Percentiles rank a stretch among this genome's conserved stretches.
Conservation (phyloP, 2,113 vertebrate species). For the Callipepla squamata region DNA sequence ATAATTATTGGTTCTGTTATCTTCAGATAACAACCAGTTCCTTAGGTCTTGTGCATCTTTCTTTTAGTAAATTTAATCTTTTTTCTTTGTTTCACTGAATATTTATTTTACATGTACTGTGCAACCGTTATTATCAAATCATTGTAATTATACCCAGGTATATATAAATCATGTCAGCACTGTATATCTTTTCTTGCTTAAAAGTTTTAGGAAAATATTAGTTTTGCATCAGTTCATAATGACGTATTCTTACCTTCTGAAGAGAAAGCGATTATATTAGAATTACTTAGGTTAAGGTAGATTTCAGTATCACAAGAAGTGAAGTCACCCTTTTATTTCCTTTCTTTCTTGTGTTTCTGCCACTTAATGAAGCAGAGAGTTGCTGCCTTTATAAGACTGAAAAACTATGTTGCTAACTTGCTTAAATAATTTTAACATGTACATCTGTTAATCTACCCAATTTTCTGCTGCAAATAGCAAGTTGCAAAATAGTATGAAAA, state of each 20-base stretch:
- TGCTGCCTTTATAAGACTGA: neutral
- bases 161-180: neutral
- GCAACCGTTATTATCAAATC: neutral
- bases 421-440: neutral
- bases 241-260: neutral
- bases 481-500: neutral
- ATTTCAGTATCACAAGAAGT: neutral
- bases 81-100: neutral
- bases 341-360: neutral
- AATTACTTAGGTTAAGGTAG: neutral
- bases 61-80: neutral
- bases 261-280: neutral
- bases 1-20: neutral
- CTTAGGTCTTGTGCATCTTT: neutral
- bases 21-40: neutral
- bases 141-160: neutral
- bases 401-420: neutral
- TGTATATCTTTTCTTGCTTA: neutral
- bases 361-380: neutral
- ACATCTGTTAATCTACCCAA: neutral
- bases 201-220: neutral
- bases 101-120: neutral
- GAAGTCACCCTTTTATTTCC: neutral
- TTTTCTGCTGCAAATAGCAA: neutral
- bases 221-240: neutral